Evolutionary conservation across 2,797 vertebrate genomes (phyloP).

Genomic region (Rhynchotus rufescens): DNA sequence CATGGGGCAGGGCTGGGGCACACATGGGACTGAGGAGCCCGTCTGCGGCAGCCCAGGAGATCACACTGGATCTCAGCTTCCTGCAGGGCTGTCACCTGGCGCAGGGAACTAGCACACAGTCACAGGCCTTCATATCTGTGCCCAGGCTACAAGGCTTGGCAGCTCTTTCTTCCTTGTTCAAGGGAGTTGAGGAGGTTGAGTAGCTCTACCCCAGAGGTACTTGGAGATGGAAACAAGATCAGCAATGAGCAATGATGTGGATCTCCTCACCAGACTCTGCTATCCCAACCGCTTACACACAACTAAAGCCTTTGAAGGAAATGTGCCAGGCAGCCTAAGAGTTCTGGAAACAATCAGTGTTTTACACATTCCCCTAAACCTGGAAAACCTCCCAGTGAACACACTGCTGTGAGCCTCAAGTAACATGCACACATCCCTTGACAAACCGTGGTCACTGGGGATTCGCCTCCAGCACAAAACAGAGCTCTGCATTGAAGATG

Average conservation of each 20-base stretch:
- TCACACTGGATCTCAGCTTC: not conserved
- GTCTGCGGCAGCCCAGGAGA: too few species aligned
- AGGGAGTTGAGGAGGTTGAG: too few species aligned
- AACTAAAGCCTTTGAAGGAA: not conserved
- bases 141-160: not conserved
- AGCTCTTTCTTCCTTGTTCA: not conserved
- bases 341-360: not conserved
- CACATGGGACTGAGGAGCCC: too few species aligned
- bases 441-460: not conserved
- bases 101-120: not conserved
- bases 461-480: not conserved
- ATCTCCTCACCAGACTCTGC: not conserved
- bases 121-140: not conserved
- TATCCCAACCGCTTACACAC: not conserved
- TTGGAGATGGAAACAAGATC: not conserved
- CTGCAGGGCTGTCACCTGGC: accelerated
- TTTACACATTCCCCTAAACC: not conserved
- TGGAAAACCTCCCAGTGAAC: not conserved
- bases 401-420: not conserved
- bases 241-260: not conserved
- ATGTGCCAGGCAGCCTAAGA: not conserved
- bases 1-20: too few species aligned
- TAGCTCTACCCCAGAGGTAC: not conserved
- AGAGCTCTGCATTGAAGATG: not conserved
- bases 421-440: not conserved